phyloP scores from a whole-genome alignment of 2,888 invertebrate species.

The Tenthredo livida region DNA sequence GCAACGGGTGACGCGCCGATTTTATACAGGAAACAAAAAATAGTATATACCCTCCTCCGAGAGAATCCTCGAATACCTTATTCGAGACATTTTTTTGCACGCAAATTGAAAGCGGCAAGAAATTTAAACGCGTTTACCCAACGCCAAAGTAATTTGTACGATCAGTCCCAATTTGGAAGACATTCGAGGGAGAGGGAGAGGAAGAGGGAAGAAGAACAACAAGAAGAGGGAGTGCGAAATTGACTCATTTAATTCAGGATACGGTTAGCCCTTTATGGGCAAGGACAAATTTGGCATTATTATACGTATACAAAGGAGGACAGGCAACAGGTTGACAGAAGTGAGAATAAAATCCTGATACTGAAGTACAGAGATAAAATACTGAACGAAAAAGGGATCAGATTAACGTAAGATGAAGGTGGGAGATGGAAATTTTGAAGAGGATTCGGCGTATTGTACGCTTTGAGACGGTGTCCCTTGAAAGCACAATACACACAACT shows the following conservation, averaged over 20 bases:
- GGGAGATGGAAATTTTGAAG: background rate
- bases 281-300: background rate
- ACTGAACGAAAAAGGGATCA: background rate
- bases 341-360: background rate
- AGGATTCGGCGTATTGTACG: background rate
- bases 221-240: background rate
- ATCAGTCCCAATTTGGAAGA: conserved; percentile 17
- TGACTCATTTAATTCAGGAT: background rate
- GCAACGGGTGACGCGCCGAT: conserved; percentile 31
- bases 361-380: background rate
- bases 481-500: conserved; percentile 24
- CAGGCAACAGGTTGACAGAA: conserved; percentile 4
- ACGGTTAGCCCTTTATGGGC: background rate
- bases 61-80: background rate
- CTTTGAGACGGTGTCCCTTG: background rate
- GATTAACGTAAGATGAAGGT: background rate
- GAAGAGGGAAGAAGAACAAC: conserved; percentile 15
- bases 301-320: background rate
- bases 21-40: conserved; percentile 27
- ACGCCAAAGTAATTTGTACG: conserved; percentile 2
- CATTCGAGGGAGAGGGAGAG: background rate
- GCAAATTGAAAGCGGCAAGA: background rate
- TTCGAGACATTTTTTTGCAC: background rate
- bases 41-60: background rate
- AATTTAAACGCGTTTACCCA: background rate